Base-by-base conservation (phyloP, 2,113 vertebrate species). In the Turdus rufiventris region DNA sequence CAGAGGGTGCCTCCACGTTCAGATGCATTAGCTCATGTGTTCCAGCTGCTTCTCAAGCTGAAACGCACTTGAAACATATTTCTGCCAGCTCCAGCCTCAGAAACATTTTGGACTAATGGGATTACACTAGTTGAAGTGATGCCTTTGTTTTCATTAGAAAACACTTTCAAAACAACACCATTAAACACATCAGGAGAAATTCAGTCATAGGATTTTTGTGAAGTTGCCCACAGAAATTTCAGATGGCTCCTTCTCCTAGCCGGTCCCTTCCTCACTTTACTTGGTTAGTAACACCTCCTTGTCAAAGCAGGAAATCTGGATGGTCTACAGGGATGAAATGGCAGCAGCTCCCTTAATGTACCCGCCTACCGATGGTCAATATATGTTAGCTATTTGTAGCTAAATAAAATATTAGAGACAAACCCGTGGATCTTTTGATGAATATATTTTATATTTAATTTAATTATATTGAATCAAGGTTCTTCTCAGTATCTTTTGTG, bases 321-420 rank as follows among this genome's bases (percentile, higher is more conserved):
- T 24, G 28, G 5, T 9, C 51, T 58, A 26, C 8, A 48, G 16
- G 15, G 16, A 4, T 42, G 42, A 92, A 92, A 65, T 16, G 25
- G 18, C 20, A 78, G 31, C 28, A 78, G 14, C 2, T 89, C 14
- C 8, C 24, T 72, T 53, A 18, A 54, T 0, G 0, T 42, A 53
- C 7, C 10, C 28, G 60, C 14, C 10, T 81, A 63, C 21, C 42
- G 26, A 40, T 76, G 18, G 11, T 71, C 18, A 33, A 83, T 25
- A 83, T 25, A 34, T 67, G 16, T 20, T 74, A n/a, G 51, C 2
- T 57, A 74, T 51, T 70, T 67, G 34, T 50, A 80, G 10, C 9
- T 36, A 73, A 82, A 26, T 50, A 62, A 68, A 62, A 50, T 73
- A 76, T 26, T 67, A 65, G 4, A 4, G 24, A 1, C 0, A 78